Conservation (phyloP, 23 tunicate species). For the Trididemnum nubilum region DNA sequence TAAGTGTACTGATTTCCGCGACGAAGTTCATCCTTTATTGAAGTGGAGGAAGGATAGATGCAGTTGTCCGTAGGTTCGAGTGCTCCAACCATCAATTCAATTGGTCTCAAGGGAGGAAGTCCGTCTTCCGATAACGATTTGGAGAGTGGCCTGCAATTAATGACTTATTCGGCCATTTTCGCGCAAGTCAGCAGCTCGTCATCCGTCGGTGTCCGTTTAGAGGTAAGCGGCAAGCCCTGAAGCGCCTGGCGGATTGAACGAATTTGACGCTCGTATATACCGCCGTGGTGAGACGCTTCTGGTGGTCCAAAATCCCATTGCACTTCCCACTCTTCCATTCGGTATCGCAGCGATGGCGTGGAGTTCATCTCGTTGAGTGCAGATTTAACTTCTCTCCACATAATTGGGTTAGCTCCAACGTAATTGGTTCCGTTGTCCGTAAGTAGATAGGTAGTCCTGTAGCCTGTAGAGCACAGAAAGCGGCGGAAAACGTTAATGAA, state of each 20-base stretch:
- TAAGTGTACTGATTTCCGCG: no score
- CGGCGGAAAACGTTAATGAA: constrained; percentile 6
- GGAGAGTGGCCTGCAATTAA: neutral
- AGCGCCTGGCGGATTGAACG: neutral
- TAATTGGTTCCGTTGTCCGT: constrained; percentile 15
- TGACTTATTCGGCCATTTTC: constrained; percentile 2
- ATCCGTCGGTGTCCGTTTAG: no score
- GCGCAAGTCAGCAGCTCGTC: no score
- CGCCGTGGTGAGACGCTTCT: constrained; percentile 8
- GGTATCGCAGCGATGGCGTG: neutral
- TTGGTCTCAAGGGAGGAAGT: constrained; percentile 11
- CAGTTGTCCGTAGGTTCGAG: no score
- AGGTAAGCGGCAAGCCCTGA: neutral
- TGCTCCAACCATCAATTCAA: constrained; percentile 7
- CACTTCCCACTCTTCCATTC: neutral
- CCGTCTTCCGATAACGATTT: neutral
- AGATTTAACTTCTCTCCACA: neutral
- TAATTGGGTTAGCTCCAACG: neutral
- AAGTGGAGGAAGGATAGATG: no score
- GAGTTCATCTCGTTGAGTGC: neutral
- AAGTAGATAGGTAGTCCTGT: neutral
- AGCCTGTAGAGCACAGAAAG: constrained; percentile 8
- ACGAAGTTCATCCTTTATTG: no score
- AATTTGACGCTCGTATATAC: neutral
- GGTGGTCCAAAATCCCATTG: constrained; percentile 10